Evolutionary conservation across 2,888 invertebrate species (phyloP).

Genomic region (Trichogramma dendrolimi): DNA sequence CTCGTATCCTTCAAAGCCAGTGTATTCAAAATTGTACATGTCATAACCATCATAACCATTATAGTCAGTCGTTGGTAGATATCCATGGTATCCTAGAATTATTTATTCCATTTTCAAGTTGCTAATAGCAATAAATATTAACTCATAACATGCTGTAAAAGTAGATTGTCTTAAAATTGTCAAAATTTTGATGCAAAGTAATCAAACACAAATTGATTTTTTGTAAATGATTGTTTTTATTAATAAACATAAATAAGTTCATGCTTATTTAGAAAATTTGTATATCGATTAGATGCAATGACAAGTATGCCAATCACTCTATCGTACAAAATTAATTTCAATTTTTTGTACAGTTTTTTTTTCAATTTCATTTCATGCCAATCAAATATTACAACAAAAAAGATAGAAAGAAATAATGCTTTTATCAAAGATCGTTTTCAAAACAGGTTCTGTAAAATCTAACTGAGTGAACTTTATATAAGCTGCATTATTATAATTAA

Average conservation of each 20-base stretch:
- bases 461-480: no score
- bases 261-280: constrained; percentile 14
- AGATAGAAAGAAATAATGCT: no score
- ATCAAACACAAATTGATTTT: constrained; percentile 28
- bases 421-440: no score
- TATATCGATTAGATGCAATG: no score
- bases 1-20: constrained; percentile 49
- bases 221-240: constrained; percentile 30
- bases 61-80: constrained; percentile 37
- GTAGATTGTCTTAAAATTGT: constrained; percentile 6
- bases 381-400: no score
- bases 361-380: no score
- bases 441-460: no score
- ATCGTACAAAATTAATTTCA: no score
- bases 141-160: background rate
- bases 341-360: no score
- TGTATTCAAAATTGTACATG: constrained; percentile 51
- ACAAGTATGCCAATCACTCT: no score
- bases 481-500: no score
- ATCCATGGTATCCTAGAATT: constrained; percentile 30
- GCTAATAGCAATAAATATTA: background rate
- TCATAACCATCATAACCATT: constrained; percentile 50
- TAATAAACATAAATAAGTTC: constrained; percentile 26
- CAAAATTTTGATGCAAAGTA: constrained; percentile 9
- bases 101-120: constrained; percentile 2